Conservation (phyloP, 2,888 invertebrate genomes). For the Bombyx huttoni region DNA sequence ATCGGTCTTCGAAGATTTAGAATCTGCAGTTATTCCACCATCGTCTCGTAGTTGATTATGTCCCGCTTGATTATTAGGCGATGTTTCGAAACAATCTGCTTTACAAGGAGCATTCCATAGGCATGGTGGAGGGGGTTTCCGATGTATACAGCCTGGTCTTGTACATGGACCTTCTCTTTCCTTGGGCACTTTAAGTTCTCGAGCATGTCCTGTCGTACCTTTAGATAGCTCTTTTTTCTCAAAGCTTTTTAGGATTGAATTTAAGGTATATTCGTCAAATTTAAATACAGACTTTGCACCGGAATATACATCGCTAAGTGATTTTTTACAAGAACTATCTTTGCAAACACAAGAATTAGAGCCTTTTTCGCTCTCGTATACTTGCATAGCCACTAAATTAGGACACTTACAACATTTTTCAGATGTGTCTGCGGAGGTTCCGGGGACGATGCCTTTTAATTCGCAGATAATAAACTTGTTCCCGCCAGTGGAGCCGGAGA, state of each 20-base stretch:
- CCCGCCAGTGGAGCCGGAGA: conserved; percentile 26
- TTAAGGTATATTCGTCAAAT: conserved; percentile 35
- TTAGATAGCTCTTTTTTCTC: conserved; percentile 27
- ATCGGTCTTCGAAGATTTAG: not conserved
- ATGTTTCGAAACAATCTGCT: conserved; percentile 55
- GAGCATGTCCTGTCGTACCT: conserved; percentile 24
- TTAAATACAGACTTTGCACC: conserved; percentile 15
- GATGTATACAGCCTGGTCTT: conserved; percentile 47
- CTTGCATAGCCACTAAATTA: conserved; percentile 11
- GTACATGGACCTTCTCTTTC: conserved; percentile 39
- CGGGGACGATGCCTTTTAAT: conserved; percentile 46
- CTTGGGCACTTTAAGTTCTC: conserved; percentile 20
- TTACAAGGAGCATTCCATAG: conserved; percentile 55
- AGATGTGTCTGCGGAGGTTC: conserved; percentile 22
- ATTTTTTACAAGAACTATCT: not conserved
- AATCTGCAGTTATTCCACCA: conserved; percentile 9
- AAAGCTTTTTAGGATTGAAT: conserved; percentile 31
- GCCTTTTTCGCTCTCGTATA: conserved; percentile 6
- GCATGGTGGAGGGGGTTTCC: conserved; percentile 54
- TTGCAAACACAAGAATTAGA: conserved; percentile 12
- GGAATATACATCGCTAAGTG: conserved; percentile 6
- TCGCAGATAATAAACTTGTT: conserved; percentile 63
- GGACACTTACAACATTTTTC: conserved; percentile 58
- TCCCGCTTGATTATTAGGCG: conserved; percentile 35
- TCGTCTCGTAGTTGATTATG: conserved; percentile 29